Base-by-base conservation (phyloP, 2,888 invertebrate genomes). In the Habrosyne pyritoides region DNA sequence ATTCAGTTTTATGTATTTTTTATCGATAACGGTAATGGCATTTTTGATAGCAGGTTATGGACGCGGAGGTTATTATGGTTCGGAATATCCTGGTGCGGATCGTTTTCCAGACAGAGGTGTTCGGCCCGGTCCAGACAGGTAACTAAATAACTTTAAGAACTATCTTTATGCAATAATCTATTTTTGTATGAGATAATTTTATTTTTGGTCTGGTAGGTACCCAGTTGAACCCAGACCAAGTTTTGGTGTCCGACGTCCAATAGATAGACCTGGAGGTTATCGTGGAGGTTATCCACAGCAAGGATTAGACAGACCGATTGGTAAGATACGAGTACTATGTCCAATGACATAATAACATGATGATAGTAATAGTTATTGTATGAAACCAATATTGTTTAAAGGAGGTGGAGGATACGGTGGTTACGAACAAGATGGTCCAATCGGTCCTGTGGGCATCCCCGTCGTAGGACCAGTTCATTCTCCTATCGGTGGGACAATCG, bases 181-280 rank as follows among this genome's bases (percentile, higher is more conserved):
- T n/a, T 10, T 3, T 30, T 8, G 28, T 28, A 33, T 33, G 33
- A 33, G 30, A 8, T 28, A 10, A 30, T n/a, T 51, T 46, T 51
- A 51, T 59, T 47, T 57, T 47, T 55, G 28, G 0, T 28, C 28
- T 30, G 24, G 7, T 24, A 91, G 91, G 57, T 91, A 82, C 64
- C 91, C 91, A 8, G 81, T 83, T 7, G 92, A 91, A 64, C 91
- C 90, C 5, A 81, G 92, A 64, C 92, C 92, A 3, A 83, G 78
- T 53, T 89, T 83, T 53, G 87, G 86, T 8, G 42, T 88, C 54
- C 75, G 90, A 63, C 71, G 91, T 63, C 89, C 88, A 2, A 67
- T 86, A 26, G 89, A 89, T 2, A 75, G 91, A 64, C 92, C 92
- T 7, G 88, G 86, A 64, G 94, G 94, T 30, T 94, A 94, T 72